Evolutionary conservation across 2,797 vertebrate species (phyloP), one percentile per base, ranked within the genome.

Genomic region (Crax fasciolata): DNA sequence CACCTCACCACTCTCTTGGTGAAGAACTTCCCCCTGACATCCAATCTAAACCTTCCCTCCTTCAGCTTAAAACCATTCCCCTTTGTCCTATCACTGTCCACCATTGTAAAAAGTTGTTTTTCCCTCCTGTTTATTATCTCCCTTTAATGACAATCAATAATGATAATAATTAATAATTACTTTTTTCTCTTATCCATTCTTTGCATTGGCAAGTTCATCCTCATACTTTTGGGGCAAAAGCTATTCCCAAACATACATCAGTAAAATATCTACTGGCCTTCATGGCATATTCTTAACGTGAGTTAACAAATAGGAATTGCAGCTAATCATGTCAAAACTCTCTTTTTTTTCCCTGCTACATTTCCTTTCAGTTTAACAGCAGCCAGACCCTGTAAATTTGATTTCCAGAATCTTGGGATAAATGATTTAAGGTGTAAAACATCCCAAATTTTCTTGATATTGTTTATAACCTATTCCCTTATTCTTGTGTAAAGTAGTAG

Each of bases 371-470:
- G 20, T 81, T 28, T 16, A 58, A 27, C 27, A 57, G 27, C 32
- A 91, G 27, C 9, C 30, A 87, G 12, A 2, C 20, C 3, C 44
- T 19, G 21, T 10, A 88, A 86, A 78, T 78, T 17, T 24, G 27
- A 39, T 61, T 66, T 89, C 15, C 35, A 70, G 63, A 75, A n/a
- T 6, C 35, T 62, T 59, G 80, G 11, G 21, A 35, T 49, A 72
- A 72, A 88, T 19, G 43, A 58, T 5, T 39, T 15, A 67, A 80
- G 16, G 17, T 43, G 10, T 41, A 81, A 73, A 84, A 48, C 35
- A 63, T n/a, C 43, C 59, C n/a, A 70, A 77, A 77, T 23, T 87
- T 28, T 71, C 43, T 76, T 83, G n/a, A 85, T 91, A 89, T 10
- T 6, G 7, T 41, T 90, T 89, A 52, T 58, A 70, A 48, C 8